These are phyloP conservation scores for Alexandromys oeconomus DNA, from an alignment of 2,797 vertebrate species.

Conservation along the genomic window DNA sequence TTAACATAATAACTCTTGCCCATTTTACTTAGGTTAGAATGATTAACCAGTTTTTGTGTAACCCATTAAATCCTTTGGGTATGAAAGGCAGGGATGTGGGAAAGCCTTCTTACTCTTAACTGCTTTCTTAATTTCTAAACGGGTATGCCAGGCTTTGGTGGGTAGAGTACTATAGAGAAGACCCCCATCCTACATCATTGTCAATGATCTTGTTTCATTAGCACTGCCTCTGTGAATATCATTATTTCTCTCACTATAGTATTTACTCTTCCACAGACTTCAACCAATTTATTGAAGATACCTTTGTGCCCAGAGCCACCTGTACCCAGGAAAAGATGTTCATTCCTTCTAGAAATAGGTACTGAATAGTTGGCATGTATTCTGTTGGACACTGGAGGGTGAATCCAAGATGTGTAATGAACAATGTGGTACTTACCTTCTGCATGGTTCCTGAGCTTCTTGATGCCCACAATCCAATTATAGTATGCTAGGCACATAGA, in stretches of 20 bases:
- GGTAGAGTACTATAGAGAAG: not conserved
- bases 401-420: not conserved
- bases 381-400: not conserved
- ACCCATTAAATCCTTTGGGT: conserved; percentile 73
- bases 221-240: not conserved
- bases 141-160: not conserved
- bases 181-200: conserved; percentile 22
- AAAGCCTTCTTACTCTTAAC: conserved; percentile 71
- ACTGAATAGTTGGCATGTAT: not conserved
- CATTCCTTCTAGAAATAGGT: conserved; percentile 37
- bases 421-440: not conserved
- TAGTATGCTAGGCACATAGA: not conserved
- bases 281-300: conserved; percentile 26
- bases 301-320: conserved; percentile 1
- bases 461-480: not conserved
- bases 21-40: conserved; percentile 57
- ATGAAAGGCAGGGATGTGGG: conserved; percentile 46
- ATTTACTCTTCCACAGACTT: conserved; percentile 10
- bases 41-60: conserved; percentile 78
- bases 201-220: conserved; percentile 35
- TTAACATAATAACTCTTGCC: conserved; percentile 75
- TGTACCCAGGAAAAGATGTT: not conserved
- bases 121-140: conserved; percentile 70
- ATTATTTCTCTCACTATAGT: not conserved
- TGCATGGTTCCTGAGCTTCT: not conserved